Conservation (phyloP, 2,797 vertebrate species). For the Fistularia tabacaria region DNA sequence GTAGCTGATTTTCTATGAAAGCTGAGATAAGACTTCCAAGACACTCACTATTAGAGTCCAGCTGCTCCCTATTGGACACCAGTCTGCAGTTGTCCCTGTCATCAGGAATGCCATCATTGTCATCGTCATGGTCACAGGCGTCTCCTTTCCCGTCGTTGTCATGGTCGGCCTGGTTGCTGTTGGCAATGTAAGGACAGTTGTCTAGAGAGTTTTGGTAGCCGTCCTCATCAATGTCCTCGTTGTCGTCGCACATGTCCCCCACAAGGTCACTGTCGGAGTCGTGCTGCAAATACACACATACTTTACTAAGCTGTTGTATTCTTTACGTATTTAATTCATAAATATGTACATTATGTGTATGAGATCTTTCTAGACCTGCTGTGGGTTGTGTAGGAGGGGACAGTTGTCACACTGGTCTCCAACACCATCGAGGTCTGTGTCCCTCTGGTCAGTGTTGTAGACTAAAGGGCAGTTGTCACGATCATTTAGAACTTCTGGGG, state of each 20-base stretch:
- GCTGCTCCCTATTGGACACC: conserved; percentile 89
- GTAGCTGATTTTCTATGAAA: background rate
- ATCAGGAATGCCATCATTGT: conserved; percentile 95
- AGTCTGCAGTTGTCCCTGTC: conserved; percentile 96
- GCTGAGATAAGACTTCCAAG: background rate
- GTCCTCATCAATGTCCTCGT: conserved; percentile 98
- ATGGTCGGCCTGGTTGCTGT: conserved; percentile 96
- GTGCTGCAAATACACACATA: conserved; percentile 66
- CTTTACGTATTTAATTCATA: no score
- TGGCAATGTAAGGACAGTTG: conserved; percentile 97
- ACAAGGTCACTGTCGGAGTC: conserved; percentile 93
- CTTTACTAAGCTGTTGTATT: conserved; percentile 7
- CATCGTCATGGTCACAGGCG: conserved; percentile 95
- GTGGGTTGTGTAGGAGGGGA: conserved; percentile 94
- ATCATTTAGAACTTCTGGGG: conserved; percentile 90
- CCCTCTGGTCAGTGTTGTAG: conserved; percentile 96
- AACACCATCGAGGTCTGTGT: conserved; percentile 91
- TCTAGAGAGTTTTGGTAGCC: conserved; percentile 99
- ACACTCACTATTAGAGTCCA: conserved; percentile 89
- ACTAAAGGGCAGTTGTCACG: conserved; percentile 95
- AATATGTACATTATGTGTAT: no score
- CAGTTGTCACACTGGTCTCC: conserved; percentile 99
- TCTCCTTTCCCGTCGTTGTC: conserved; percentile 98
- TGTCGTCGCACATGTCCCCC: conserved; percentile 95
- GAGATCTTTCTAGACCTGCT: conserved; percentile 79